Base-by-base conservation (phyloP, 2,888 invertebrate species). In the Coecobrya sp. region DNA sequence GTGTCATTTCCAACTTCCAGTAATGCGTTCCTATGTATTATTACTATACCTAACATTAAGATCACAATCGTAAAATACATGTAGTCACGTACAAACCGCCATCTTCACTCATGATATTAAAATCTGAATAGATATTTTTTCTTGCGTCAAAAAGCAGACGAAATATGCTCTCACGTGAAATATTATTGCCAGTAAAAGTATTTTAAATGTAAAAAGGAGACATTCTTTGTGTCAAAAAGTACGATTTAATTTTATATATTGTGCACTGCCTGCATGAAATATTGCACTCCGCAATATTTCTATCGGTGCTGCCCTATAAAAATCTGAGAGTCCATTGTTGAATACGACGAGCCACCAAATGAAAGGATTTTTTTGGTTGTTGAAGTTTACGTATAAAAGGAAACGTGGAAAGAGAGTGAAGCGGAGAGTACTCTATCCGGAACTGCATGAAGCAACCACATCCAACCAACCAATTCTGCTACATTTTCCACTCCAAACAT, bases 341-440 rank as follows among this genome's bases (percentile, higher is more conserved):
- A 68, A 68, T 16, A 16, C 7, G 68, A 13, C 19, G 7, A 73
- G n/a, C 19, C 19, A 55, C 42, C 7, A 19, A 68, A 16, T 65
- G 65, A 5, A 19, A 19, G 59, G 65, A 11, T 22, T 65, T 19
- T 65, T 65, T 27, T 59, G 59, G 19, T 2, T 59, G 59, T 19
- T 65, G 10, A 36, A 36, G 30, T n/a, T 30, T n/a, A n/a, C 30
- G 30, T 19, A 19, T 19, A 42, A 73, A 76, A 25, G 30, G 25
- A 76, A 73, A 76, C 4, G 4, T 76, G 25, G 25, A 25, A 1
- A 22, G 16, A 76, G 16, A 76, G 76, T 45, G 76, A 49, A 25
- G 76, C 25, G 16, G 49, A 76, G 76, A 49, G 76, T 76, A 76
- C 76, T 76, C 76, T 76, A 76, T 76, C 76, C 25, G 76, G 76